Base-by-base conservation (phyloP, 2,797 vertebrate genomes). In the Muscicapa striata region DNA sequence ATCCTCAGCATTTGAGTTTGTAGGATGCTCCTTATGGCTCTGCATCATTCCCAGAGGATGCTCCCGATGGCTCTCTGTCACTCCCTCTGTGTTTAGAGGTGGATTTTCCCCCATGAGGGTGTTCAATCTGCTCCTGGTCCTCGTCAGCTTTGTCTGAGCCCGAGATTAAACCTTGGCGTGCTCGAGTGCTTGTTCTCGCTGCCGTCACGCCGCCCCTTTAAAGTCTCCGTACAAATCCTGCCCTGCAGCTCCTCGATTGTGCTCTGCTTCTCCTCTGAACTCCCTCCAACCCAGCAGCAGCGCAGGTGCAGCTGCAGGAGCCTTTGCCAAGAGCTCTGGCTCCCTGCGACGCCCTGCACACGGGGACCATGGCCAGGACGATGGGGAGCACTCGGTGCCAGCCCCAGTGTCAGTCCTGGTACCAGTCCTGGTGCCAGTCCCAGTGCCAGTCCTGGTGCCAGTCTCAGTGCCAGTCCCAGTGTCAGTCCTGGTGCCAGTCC, bases 221-320 rank as follows among this genome's bases (percentile, higher is more conserved):
- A 91, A 90, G 84, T 87, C 16, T 6, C 82, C 11, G 0, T 55
- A 64, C 72, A 90, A 94, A 96, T 89, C 90, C 77, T 91, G 89
- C 91, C 93, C 87, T 89, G 91, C 87, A 89, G 94, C 89, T 88
- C 75, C 91, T 61, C 23, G 72, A 57, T 82, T 78, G 57, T 13
- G 63, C 29, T 94, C 67, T 36, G 78, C n/a, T 24, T 83, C 90
- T 94, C 59, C 92, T 94, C 96, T 92, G 94, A 87, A 61, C 94
- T 93, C 81, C 19, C 89, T 94, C 87, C 94, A 87, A 80, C n/a
- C 86, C 87, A 41, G 83, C 95, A 94, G 84, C 82, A 87, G 36
- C 4, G 8, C 90, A 92, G 90, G 84, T 92, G 95, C 94, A 66
- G 79, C 81, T 13, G n/a, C 41, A 12, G 66, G 73, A 84, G 49